These are phyloP conservation scores for Philereme transversata DNA, from an alignment of 2,888 invertebrate genomes.

Conservation along the genomic window DNA sequence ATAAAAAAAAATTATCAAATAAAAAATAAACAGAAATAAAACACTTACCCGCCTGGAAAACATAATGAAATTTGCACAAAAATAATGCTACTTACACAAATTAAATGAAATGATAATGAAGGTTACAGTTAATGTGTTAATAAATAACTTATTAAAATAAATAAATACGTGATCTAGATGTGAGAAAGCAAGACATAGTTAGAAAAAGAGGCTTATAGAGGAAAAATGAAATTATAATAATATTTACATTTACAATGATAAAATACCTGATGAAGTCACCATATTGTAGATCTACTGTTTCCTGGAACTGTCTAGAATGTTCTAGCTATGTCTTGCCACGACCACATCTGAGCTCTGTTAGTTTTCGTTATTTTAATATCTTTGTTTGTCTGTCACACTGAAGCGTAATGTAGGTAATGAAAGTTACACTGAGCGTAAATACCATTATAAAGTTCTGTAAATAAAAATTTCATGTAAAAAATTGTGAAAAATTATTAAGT, in stretches of 20 bases:
- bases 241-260: slow-evolving; percentile 44
- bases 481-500: too few relatives aligned
- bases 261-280: slow-evolving; percentile 65
- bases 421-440: slow-evolving; percentile 7
- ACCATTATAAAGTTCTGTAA: slow-evolving; percentile 8
- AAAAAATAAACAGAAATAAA: slow-evolving; percentile 13
- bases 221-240: slow-evolving; percentile 43
- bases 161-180: slow-evolving; percentile 50
- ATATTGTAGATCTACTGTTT: slow-evolving; percentile 43
- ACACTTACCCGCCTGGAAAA: slow-evolving; percentile 41
- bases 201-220: slow-evolving; percentile 63
- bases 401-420: slow-evolving; percentile 48
- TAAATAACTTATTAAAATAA: slow-evolving; percentile 28
- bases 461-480: slow-evolving; percentile 2
- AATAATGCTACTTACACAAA: background rate
- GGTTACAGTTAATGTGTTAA: slow-evolving; percentile 34
- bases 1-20: background rate
- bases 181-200: slow-evolving; percentile 83
- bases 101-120: slow-evolving; percentile 1
- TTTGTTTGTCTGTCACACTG: slow-evolving; percentile 51
- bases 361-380: slow-evolving; percentile 49
- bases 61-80: slow-evolving; percentile 8
- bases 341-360: slow-evolving; percentile 81
- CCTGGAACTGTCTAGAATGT: slow-evolving; percentile 44
- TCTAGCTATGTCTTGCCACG: slow-evolving; percentile 81